These are phyloP conservation scores for Thamnophis elegans DNA, from an alignment of 2,797 vertebrate genomes.

Conservation along the genomic window DNA sequence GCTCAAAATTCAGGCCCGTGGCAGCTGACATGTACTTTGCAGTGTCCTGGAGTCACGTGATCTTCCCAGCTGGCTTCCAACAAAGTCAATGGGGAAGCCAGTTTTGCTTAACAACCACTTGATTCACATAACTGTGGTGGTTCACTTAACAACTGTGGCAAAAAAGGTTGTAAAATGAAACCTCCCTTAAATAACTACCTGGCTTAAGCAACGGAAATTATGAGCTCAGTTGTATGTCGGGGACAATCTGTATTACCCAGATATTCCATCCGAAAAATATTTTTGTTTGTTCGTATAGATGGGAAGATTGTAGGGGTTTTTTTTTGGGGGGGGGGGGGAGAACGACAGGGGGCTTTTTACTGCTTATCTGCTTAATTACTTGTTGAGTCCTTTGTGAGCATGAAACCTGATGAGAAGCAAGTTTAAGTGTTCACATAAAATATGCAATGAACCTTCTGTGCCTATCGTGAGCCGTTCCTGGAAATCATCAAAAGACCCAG, in stretches of 20 bases:
- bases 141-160: background rate
- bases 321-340: background rate
- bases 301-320: background rate
- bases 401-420: background rate
- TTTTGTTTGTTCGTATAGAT: background rate
- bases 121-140: background rate
- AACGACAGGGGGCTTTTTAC: background rate
- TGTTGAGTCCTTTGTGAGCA: background rate
- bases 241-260: background rate
- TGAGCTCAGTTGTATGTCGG: background rate
- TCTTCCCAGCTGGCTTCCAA: background rate
- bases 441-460: accelerated
- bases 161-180: background rate
- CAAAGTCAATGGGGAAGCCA: background rate
- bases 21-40: background rate
- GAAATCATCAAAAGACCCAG: background rate
- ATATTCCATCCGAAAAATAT: background rate
- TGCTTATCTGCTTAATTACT: background rate
- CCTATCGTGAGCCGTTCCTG: accelerated
- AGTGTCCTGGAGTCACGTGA: background rate
- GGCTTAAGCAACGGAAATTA: background rate
- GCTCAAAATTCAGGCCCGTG: background rate
- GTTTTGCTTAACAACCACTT: background rate
- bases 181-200: background rate
- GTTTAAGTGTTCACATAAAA: background rate